Conservation (phyloP, 2,888 invertebrate genomes). For the Callimorpha dominula region DNA sequence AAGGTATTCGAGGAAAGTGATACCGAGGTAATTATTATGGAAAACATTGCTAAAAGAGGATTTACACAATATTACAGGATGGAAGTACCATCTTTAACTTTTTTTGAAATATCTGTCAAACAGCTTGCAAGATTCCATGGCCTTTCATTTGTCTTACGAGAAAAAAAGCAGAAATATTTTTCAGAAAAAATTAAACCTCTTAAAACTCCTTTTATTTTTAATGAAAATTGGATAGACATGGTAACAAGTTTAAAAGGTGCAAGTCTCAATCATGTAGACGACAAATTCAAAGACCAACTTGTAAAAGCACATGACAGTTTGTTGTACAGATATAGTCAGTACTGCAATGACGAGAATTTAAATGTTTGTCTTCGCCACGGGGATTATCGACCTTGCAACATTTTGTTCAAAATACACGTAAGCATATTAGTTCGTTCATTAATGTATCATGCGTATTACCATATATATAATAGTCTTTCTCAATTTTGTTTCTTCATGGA, state of each 20-base stretch:
- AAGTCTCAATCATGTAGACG: constrained; percentile 39
- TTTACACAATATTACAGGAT: constrained; percentile 54
- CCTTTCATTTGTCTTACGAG: constrained; percentile 57
- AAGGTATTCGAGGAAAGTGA: constrained; percentile 56
- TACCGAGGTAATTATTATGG: constrained; percentile 58
- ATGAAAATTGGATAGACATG: constrained; percentile 36
- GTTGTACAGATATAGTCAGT: constrained; percentile 41
- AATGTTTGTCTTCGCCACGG: constrained; percentile 54
- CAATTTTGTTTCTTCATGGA: not conserved
- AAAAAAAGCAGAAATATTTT: constrained; percentile 55
- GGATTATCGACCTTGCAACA: constrained; percentile 56
- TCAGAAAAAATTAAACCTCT: constrained; percentile 43
- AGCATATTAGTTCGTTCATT: constrained; percentile 27
- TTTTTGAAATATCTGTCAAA: constrained; percentile 54
- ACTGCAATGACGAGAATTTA: constrained; percentile 38
- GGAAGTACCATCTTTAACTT: constrained; percentile 54
- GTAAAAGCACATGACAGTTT: constrained; percentile 30
- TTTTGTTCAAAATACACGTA: constrained; percentile 59
- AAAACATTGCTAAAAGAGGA: constrained; percentile 58
- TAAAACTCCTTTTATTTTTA: constrained; percentile 34
- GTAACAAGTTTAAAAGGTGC: constrained; percentile 33
- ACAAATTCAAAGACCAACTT: constrained; percentile 41
- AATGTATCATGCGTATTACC: no score
- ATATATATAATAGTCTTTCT: not conserved
- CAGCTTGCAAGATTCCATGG: constrained; percentile 65